These are phyloP conservation scores for Rousettus leschenaultii DNA, from an alignment of 2,113 vertebrate species.

Conservation along the genomic window DNA sequence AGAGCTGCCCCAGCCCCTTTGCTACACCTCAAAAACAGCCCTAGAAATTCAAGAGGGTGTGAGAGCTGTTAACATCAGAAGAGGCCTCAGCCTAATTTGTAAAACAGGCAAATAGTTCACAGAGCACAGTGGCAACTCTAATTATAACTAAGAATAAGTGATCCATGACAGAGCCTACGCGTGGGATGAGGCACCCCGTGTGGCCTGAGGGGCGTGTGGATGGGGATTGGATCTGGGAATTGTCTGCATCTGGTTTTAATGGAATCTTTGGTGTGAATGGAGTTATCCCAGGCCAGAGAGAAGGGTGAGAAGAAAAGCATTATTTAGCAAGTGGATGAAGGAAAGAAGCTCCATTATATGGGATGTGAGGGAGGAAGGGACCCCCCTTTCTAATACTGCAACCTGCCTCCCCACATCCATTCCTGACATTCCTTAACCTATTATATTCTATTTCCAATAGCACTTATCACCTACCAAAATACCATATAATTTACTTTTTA, in stretches of 20 bases:
- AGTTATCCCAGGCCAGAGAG: not conserved
- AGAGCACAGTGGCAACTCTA: not conserved
- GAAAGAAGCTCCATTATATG: not conserved
- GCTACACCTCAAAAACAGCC: not conserved
- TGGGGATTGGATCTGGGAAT: not conserved
- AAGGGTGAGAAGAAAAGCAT: not conserved
- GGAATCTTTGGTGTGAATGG: not conserved
- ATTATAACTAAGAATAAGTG: not conserved
- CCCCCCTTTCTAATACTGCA: too few relatives aligned
- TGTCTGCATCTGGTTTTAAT: not conserved
- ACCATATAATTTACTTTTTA: not conserved
- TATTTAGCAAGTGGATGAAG: not conserved
- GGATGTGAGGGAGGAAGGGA: not conserved
- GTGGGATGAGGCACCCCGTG: not conserved
- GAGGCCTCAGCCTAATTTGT: not conserved
- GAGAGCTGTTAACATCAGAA: too few relatives aligned
- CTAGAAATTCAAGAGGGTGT: not conserved
- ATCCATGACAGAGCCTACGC: not conserved
- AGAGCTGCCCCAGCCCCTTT: not conserved
- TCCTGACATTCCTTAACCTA: not conserved
- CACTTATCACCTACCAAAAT: not conserved
- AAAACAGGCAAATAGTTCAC: not conserved
- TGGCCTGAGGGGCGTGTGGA: accelerated
- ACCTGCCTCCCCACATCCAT: not conserved
- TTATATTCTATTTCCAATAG: not conserved